These are phyloP conservation scores for Tinamus major DNA, from an alignment of 2,797 vertebrate species.

Conservation along the genomic window DNA sequence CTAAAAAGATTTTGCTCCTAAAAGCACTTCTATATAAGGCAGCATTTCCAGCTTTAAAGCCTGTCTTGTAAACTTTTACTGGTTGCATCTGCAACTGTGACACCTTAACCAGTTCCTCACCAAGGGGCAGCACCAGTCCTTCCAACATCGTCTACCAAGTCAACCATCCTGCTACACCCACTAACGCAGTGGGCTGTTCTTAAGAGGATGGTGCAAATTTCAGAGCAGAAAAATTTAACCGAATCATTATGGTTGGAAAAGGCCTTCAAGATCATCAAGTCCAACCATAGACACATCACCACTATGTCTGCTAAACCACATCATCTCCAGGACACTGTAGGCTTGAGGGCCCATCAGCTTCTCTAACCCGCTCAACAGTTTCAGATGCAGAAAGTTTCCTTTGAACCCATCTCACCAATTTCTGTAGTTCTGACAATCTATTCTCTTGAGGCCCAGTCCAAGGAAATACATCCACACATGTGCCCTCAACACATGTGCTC, in stretches of 20 bases:
- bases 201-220: rapidly evolving
- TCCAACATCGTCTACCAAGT: background rate
- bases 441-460: rapidly evolving
- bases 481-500: background rate
- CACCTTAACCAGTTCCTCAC: background rate
- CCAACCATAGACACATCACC: too few relatives aligned
- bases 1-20: background rate
- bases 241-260: too few relatives aligned
- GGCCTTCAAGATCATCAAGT: too few relatives aligned
- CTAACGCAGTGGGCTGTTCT: rapidly evolving
- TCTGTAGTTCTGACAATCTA: background rate
- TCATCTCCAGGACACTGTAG: rapidly evolving
- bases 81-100: background rate
- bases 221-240: background rate
- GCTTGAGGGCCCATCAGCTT: background rate
- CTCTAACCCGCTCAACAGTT: background rate
- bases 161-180: background rate
- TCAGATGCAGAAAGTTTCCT: background rate
- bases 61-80: background rate
- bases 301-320: too few relatives aligned
- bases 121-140: rapidly evolving
- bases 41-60: background rate
- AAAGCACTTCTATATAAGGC: background rate
- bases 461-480: background rate
- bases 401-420: constrained; percentile 14